Base-by-base conservation (phyloP, 2,113 vertebrate species). In the Channa maculata region DNA sequence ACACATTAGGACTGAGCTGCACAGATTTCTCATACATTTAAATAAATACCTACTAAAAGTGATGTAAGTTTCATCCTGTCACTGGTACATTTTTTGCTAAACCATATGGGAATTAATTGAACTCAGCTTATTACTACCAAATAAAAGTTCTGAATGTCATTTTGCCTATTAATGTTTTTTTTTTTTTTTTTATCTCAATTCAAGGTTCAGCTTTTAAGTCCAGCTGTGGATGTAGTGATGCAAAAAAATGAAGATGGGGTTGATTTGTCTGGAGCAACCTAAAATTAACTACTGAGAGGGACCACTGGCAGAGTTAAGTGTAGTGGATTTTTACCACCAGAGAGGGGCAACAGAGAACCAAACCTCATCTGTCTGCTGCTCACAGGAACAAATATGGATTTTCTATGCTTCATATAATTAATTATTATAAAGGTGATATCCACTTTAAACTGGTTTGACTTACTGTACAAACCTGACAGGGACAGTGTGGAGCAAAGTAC, bases 271-370 rank as follows among this genome's bases (percentile, higher is more conserved):
- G 11, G 12, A 12, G 9, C 11, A 2, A 33, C 12, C 8, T n/a
- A 54, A 15, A 36, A 41, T 60, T 0, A 59, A 52, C 5, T 3
- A 48, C 5, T 12, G 8, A 12, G 15, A 24, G 24, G 8, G 6
- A 8, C n/a, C n/a, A n/a, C 0, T 39, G 41, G 9, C 39, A 53
- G 13, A 11, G n/a, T 12, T 2, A 43, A 3, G 1, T 84, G 81
- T 64, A 80, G 45, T 65, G 37, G 15, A 0, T 8, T 7, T 13
- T 5, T 37, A 2, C 13, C 51, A 8, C 91, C 93, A 90, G 71
- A 60, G 41, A 41, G 83, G 49, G 91, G 90, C 87, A 91, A 84
- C 85, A 92, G 53, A 87, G 83, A 77, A 50, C 76, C 48, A 69
- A 53, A 48, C 38, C 24, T 1, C 1, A 24, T 24, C 24, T 24